phyloP scores from a whole-genome alignment of 2,113 vertebrate species.

The Otolemur garnettii region DNA sequence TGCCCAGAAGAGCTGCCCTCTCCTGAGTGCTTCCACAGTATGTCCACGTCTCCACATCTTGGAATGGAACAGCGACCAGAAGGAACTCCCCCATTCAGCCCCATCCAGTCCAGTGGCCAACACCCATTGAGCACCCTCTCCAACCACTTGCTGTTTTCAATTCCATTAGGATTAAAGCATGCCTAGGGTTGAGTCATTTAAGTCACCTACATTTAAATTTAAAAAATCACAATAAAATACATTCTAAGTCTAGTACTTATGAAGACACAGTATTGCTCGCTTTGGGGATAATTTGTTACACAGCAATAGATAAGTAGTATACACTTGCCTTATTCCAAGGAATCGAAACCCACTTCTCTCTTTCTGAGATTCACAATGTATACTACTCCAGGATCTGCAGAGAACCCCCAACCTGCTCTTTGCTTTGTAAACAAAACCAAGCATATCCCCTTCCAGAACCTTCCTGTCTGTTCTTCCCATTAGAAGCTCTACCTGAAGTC shows the following conservation, averaged over 20 bases:
- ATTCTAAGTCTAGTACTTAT: not conserved
- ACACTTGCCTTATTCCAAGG: not conserved
- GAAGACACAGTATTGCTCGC: not conserved
- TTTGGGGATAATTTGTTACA: not conserved
- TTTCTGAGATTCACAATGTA: not conserved
- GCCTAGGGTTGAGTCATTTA: not conserved
- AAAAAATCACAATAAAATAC: not conserved
- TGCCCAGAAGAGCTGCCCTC: not conserved
- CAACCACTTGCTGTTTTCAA: not conserved
- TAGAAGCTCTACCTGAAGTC: not conserved
- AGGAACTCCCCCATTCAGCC: rapidly evolving
- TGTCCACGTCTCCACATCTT: rapidly evolving
- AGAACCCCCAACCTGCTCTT: not conserved
- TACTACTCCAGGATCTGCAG: not conserved
- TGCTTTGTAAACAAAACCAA: not conserved
- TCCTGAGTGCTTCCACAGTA: rapidly evolving
- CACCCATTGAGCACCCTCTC: not conserved
- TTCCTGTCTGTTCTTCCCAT: not conserved
- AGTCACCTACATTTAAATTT: not conserved
- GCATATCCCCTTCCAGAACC: not conserved
- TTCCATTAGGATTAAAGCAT: not conserved
- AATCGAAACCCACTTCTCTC: not conserved
- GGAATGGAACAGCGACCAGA: not conserved
- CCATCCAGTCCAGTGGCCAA: rapidly evolving
- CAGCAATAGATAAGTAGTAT: not conserved